phyloP scores from a whole-genome alignment of 2,888 invertebrate species.

The Cenopis cana region DNA sequence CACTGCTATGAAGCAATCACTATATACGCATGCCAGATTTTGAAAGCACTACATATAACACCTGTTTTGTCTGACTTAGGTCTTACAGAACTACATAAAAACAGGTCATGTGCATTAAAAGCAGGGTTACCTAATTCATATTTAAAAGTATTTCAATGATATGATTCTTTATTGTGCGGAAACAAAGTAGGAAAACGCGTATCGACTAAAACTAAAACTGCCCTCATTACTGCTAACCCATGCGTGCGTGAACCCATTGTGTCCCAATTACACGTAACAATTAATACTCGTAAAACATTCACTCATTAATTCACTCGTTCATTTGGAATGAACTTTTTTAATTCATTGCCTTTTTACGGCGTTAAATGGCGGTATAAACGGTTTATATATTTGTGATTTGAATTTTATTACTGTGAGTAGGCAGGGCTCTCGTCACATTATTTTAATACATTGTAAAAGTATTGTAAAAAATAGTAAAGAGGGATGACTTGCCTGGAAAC shows the following conservation, averaged over 20 bases:
- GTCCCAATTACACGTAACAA: conserved; percentile 59
- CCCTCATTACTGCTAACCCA: conserved; percentile 42
- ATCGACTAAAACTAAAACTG: conserved; percentile 37
- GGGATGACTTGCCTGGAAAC: background rate
- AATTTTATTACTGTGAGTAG: conserved; percentile 55
- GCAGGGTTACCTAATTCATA: background rate
- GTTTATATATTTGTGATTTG: conserved; percentile 76
- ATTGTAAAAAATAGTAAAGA: conserved; percentile 4
- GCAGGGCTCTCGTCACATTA: conserved; percentile 32
- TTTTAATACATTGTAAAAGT: conserved; percentile 14
- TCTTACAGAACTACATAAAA: too few species aligned
- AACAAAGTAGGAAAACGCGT: conserved; percentile 6
- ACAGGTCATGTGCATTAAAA: background rate
- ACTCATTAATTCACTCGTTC: conserved; percentile 53
- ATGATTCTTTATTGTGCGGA: background rate
- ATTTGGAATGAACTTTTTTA: conserved; percentile 65
- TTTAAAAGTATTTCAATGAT: background rate
- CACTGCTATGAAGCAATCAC: too few species aligned
- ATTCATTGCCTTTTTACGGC: conserved; percentile 75
- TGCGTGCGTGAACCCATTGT: conserved; percentile 49
- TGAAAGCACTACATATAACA: too few species aligned
- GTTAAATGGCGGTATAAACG: conserved; percentile 72
- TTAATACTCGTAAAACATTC: conserved; percentile 73
- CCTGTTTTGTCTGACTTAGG: too few species aligned
- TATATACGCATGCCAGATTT: too few species aligned